phyloP scores from a whole-genome alignment of 2,888 invertebrate genomes.

The Carcina quercana region DNA sequence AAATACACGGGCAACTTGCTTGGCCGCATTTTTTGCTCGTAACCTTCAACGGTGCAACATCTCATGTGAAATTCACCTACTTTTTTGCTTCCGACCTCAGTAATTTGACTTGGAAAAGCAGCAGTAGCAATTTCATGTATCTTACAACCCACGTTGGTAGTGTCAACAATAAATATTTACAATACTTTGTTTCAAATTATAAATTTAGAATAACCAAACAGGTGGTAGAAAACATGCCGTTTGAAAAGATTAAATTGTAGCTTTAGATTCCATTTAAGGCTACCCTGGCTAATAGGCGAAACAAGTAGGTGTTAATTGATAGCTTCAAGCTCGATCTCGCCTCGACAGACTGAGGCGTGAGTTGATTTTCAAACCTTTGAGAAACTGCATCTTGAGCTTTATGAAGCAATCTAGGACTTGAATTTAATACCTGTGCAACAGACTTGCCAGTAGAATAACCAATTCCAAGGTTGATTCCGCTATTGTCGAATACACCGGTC shows the following conservation, averaged over 20 bases:
- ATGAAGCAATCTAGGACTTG: no score
- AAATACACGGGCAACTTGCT: slow-evolving; percentile 23
- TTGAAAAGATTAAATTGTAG: slow-evolving; percentile 14
- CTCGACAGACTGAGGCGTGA: no score
- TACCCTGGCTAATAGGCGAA: slow-evolving; percentile 6
- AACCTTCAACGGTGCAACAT: slow-evolving; percentile 6
- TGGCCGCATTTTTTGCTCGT: slow-evolving; percentile 17
- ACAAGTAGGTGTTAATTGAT: slow-evolving; percentile 46
- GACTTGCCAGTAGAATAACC: no score
- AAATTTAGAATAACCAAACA: slow-evolving; percentile 7
- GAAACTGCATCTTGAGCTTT: no score
- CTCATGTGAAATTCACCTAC: slow-evolving; percentile 7
- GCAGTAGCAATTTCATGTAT: no score
- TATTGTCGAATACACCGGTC: no score
- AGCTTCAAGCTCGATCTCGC: slow-evolving; percentile 19
- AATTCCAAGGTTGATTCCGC: no score
- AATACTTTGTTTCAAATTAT: slow-evolving; percentile 1
- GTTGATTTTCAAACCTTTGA: no score
- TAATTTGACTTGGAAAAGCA: neutral
- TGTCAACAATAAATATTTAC: slow-evolving; percentile 1
- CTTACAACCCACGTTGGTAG: neutral
- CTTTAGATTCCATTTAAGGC: slow-evolving; percentile 12
- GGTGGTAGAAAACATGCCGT: slow-evolving; percentile 14
- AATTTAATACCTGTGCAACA: no score
- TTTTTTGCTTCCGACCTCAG: slow-evolving; percentile 2